Percentiles rank a stretch among this genome's conserved stretches.
Evolutionary conservation across 2,113 vertebrate species (phyloP).

Genomic region (Sclerurus mexicanus): DNA sequence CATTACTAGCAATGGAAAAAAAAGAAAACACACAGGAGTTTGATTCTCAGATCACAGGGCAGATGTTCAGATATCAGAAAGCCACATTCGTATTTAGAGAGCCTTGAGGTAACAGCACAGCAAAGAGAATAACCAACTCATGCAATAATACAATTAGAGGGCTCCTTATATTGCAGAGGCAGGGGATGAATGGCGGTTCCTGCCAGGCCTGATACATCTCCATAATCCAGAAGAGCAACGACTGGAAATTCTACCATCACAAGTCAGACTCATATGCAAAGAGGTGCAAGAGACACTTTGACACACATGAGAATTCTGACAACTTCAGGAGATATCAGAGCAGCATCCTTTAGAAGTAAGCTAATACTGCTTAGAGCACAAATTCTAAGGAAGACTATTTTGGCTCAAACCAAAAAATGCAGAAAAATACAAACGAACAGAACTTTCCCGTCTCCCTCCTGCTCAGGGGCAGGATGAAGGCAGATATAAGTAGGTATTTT

Average conservation of each 20-base stretch:
- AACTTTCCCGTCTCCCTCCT: accelerated
- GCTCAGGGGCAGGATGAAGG: background rate
- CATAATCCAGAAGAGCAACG: background rate
- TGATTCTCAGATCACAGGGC: background rate
- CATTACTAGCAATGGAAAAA: background rate
- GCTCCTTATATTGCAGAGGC: background rate
- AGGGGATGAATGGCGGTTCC: background rate
- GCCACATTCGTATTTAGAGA: background rate
- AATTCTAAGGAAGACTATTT: background rate
- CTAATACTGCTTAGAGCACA: background rate
- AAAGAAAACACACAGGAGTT: background rate
- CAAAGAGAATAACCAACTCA: background rate
- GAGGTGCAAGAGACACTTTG: background rate
- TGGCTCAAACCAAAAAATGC: background rate
- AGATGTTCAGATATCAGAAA: background rate
- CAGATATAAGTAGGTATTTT: background rate
- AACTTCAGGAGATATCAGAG: background rate
- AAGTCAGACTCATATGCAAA: background rate
- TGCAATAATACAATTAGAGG: background rate
- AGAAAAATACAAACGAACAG: background rate
- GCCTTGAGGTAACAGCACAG: background rate
- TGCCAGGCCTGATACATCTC: background rate
- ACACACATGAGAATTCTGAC: background rate
- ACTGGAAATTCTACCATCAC: background rate
- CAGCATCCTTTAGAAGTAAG: background rate